Evolutionary conservation across 1,140 invertebrate species (phyloP), one percentile per base, ranked within the genome.

Genomic region (Temnothorax curvispinosus): DNA sequence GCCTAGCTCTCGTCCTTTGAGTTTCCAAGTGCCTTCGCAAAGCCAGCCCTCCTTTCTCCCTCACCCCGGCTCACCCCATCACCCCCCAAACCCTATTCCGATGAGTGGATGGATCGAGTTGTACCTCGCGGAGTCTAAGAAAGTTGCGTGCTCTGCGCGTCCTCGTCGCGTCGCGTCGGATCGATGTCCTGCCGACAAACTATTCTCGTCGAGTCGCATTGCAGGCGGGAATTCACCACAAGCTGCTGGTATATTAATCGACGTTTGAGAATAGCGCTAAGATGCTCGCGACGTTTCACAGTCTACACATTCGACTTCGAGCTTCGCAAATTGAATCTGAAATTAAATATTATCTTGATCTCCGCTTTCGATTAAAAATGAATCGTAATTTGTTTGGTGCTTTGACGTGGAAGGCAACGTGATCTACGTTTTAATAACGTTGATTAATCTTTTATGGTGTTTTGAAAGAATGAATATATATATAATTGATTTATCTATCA

Each of bases 111-210:
- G 54, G 54, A 84, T 84, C 80, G 80, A 72, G 67, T 82, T 82
- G 80, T 84, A 75, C 54, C 69, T 84, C 41, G 13, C 47, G 80
- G 15, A 74, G 54, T 62, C 54, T 75, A 84, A 84, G 80, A 84
- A 84, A 84, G 80, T 84, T 84, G 80, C 80, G 44, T 74, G 52
- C 67, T 71, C 67, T 71, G 67, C 54, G 44, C 80, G 67, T 82
- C n/a, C 54, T 74, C 67, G 52, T 13, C 27, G 67, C 80, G 54
- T 47, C 27, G 67, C 80, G 54, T 47, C 80, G 69, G 69, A 84
- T 84, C 69, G 80, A 84, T 84, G 54, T 84, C 54, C 80, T 47
- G 54, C 13, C 69, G 69, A 62, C 80, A 60, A 84, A 84, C 69
- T 84, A 75, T 75, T 84, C 69, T 84, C 54, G 54, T 82, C 67